Base-by-base conservation (phyloP, 92 coral and sea anemone genomes). In the Heliopora coerulea region DNA sequence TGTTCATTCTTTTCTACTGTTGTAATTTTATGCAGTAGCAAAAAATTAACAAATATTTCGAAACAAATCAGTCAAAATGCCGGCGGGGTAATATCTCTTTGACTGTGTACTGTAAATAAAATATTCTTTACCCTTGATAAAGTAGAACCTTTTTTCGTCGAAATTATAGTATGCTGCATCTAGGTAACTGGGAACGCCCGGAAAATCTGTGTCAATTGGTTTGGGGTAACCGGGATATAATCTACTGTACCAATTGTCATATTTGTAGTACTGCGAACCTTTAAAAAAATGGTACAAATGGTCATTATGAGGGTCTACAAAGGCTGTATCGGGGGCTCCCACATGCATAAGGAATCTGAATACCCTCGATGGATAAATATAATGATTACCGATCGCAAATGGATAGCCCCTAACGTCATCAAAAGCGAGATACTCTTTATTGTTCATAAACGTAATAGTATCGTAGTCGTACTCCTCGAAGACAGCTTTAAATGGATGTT, bases 81-180 rank as follows among this genome's bases (percentile, higher is more conserved):
- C 42, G 11, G 42, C 42, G 4, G 6, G 6, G 11, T 37, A 37
- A 11, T 37, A 37, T 4, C 11, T 37, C 42, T 11, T 11, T 4
- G 42, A 37, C 11, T 4, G 6, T 37, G 42, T 37, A 37, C 11
- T 11, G 6, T 37, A 4, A 4, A 37, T 63, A 52, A 35, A 63
- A 37, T 63, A 63, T 37, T 19, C 13, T 5, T 63, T 49, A 3
- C 8, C 49, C 28, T 63, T 63, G 19, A 63, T 37, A 52, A 63
- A 63, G 37, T 35, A 35, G 29, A 27, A 63, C 19, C 21, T 52
- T 4, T 35, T 37, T 1, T 35, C 28, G 2, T 37, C 27, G 15
- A 1, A 37, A 35, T 37, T 49, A 35, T 63, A 63, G 26, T 49
- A 63, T 28, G 70, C 10, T 15, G 70, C 70, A 28, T 63, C 70